A percentile compares a stretch with the other conserved stretches of the same genome.
Conservation (phyloP, 2,888 invertebrate species). For the Itoplectis maculator region DNA sequence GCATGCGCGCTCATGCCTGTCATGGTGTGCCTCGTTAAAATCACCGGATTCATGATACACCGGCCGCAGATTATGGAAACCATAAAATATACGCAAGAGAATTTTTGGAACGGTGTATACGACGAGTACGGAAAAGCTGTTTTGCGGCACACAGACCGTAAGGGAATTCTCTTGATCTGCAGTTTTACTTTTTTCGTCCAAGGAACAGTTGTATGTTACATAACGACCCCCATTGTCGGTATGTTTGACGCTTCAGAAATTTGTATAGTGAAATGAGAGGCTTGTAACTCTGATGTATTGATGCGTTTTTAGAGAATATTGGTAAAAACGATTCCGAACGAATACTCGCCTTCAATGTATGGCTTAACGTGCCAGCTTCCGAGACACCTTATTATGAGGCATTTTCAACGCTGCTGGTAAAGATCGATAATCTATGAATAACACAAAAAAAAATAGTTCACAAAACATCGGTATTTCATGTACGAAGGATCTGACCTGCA, state of each 20-base stretch:
- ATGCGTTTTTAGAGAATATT: conserved; percentile 66
- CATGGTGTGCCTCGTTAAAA: conserved; percentile 60
- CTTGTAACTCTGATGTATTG: background rate
- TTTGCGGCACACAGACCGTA: conserved; percentile 59
- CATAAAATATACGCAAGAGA: conserved; percentile 61
- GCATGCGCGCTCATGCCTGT: conserved; percentile 61
- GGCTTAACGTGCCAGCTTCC: conserved; percentile 32
- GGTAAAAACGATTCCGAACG: conserved; percentile 69
- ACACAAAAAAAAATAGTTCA: background rate
- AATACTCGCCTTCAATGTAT: conserved; percentile 62
- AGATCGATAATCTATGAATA: background rate
- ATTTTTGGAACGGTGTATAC: conserved; percentile 67
- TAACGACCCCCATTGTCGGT: conserved; percentile 70
- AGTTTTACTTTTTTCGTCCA: conserved; percentile 67
- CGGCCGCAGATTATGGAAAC: conserved; percentile 53
- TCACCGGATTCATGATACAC: conserved; percentile 43
- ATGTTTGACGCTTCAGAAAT: background rate
- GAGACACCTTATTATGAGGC: conserved; percentile 62
- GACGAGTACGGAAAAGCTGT: conserved; percentile 56
- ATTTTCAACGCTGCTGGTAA: conserved; percentile 48
- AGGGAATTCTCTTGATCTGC: conserved; percentile 65
- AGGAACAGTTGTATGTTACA: conserved; percentile 65
- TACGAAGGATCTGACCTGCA: conserved; percentile 58
- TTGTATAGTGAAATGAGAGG: background rate
- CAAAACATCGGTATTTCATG: background rate